These are phyloP conservation scores for Tiliacea citrago DNA, from an alignment of 2,888 invertebrate genomes.

Conservation along the genomic window DNA sequence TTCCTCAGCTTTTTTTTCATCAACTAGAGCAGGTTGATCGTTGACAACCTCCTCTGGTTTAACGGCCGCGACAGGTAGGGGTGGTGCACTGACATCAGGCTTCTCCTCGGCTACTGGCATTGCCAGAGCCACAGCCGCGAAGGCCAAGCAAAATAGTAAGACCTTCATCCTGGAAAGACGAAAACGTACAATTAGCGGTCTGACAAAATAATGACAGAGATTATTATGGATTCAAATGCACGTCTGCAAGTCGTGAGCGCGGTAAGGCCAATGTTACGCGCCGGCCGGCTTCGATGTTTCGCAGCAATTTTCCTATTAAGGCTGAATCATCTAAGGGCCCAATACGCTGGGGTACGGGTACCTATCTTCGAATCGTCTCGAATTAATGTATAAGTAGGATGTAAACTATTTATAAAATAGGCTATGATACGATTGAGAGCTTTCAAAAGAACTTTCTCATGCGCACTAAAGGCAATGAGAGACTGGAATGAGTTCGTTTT, in stretches of 20 bases:
- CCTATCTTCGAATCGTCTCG: constrained; percentile 78
- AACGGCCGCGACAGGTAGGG: constrained; percentile 52
- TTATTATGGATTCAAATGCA: constrained; percentile 77
- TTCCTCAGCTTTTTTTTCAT: constrained; percentile 73
- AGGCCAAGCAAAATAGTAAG: constrained; percentile 91
- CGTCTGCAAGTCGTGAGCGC: constrained; percentile 84
- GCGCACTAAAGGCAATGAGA: not conserved
- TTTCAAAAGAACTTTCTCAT: constrained; percentile 69
- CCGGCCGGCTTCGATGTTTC: constrained; percentile 78
- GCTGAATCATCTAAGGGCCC: constrained; percentile 85
- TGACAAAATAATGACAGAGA: constrained; percentile 72
- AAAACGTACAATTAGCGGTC: constrained; percentile 80
- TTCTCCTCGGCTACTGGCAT: constrained; percentile 91
- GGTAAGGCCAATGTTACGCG: constrained; percentile 90
- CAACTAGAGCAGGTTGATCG: constrained; percentile 66
- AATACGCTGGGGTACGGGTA: constrained; percentile 77
- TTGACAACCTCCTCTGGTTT: constrained; percentile 43
- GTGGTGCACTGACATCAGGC: constrained; percentile 72
- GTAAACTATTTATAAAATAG: constrained; percentile 85
- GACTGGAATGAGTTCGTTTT: not conserved
- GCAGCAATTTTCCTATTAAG: constrained; percentile 89
- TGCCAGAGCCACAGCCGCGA: constrained; percentile 90
- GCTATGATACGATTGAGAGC: constrained; percentile 65
- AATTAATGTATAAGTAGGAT: constrained; percentile 85
- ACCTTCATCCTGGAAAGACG: constrained; percentile 92